Conservation (phyloP, 2,888 invertebrate species). For the Pegoplata infirma region DNA sequence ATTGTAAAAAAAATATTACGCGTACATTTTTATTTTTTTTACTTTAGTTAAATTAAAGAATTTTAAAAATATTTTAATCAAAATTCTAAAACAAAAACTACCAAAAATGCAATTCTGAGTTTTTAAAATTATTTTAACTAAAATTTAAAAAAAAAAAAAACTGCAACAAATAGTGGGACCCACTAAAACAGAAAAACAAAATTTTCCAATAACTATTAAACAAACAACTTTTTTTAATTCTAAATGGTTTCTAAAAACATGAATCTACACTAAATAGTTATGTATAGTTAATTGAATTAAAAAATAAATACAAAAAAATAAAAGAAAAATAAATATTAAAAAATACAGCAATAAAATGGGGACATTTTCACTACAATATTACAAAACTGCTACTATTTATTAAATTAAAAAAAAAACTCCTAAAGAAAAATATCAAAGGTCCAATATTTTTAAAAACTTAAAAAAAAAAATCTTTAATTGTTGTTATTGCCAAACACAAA, state of each 20-base stretch:
- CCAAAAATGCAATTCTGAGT: no score
- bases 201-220: not conserved
- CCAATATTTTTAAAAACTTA: slow-evolving; percentile 56
- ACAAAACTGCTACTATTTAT: not conserved
- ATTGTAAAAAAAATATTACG: no score
- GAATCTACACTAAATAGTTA: slow-evolving; percentile 3
- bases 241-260: slow-evolving; percentile 51
- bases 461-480: slow-evolving; percentile 28
- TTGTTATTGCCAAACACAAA: slow-evolving; percentile 46
- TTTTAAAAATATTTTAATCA: no score
- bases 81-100: no score
- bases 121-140: no score
- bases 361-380: not conserved
- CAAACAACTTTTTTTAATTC: slow-evolving; percentile 19
- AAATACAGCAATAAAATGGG: not conserved
- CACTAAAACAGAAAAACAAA: slow-evolving; percentile 2
- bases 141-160: no score
- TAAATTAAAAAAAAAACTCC: no score
- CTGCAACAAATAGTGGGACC: slow-evolving; percentile 5
- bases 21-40: no score
- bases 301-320: slow-evolving; percentile 5
- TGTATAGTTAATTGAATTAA: not conserved
- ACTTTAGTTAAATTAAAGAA: no score
- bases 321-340: no score
- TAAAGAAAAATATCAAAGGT: slow-evolving; percentile 44